Evolutionary conservation across 2,797 vertebrate genomes (phyloP).

Genomic region (Merluccius polli): DNA sequence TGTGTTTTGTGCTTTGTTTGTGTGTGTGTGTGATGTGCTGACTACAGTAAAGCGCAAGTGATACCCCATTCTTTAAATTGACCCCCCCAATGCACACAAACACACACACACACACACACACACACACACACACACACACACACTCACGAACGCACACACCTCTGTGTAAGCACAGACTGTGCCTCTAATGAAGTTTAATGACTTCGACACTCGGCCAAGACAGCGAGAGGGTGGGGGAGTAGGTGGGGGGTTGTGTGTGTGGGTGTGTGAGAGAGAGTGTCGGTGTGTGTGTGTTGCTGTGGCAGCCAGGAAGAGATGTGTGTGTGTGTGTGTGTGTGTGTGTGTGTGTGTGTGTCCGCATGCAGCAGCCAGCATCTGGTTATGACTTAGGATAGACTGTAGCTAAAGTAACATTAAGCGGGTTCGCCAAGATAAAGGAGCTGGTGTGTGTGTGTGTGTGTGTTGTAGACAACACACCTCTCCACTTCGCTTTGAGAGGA

Average conservation of each 20-base stretch:
- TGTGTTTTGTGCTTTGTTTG: constrained; percentile 22
- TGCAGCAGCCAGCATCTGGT: background rate
- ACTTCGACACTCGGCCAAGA: constrained; percentile 52
- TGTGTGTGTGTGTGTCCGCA: constrained; percentile 4
- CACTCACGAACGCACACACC: constrained; percentile 33
- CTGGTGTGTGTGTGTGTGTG: background rate
- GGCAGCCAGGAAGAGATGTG: background rate
- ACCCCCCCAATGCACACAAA: constrained; percentile 23
- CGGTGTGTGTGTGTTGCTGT: background rate
- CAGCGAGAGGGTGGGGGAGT: constrained; percentile 5
- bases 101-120: constrained; percentile 8
- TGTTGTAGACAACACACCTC: background rate
- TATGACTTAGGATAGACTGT: background rate
- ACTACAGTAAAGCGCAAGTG: constrained; percentile 63
- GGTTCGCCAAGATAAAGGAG: background rate
- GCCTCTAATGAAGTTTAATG: constrained; percentile 73
- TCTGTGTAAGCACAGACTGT: constrained; percentile 62
- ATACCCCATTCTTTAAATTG: constrained; percentile 64
- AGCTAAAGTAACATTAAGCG: background rate
- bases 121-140: constrained; percentile 10
- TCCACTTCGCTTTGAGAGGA: background rate
- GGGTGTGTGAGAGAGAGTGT: constrained; percentile 9
- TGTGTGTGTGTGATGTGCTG: constrained; percentile 50
- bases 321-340: constrained; percentile 13
- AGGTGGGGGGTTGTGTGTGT: background rate